A percentile compares a stretch with the other conserved stretches of the same genome.
phyloP scores from a whole-genome alignment of 2,113 vertebrate species.

The Brevimyrus niger region DNA sequence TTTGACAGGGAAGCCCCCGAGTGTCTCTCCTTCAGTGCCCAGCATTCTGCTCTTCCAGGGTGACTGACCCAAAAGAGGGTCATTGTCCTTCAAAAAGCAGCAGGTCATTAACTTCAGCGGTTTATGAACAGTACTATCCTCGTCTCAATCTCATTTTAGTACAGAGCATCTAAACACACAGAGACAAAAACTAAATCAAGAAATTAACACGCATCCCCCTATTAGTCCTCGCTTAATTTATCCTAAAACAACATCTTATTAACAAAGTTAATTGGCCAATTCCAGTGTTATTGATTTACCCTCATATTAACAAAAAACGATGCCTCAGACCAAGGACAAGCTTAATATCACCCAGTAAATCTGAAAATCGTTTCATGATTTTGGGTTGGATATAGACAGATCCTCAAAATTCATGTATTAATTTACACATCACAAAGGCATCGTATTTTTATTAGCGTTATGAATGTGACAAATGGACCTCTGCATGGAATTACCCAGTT shows the following conservation, averaged over 20 bases:
- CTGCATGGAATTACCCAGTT: neutral
- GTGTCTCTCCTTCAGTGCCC: conserved; percentile 81
- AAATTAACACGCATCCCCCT: neutral
- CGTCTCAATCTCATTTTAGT: neutral
- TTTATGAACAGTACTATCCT: neutral
- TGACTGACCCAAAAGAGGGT: conserved; percentile 85
- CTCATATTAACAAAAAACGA: neutral
- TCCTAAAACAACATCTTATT: neutral
- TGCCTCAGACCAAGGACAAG: neutral
- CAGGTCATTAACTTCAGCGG: too few species aligned
- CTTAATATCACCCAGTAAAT: neutral
- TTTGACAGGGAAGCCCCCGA: conserved; percentile 96
- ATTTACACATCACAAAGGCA: neutral
- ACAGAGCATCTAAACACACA: neutral
- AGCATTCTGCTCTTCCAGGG: conserved; percentile 87
- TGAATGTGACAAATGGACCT: neutral
- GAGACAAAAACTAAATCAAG: neutral
- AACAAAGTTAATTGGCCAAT: neutral
- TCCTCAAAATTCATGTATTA: neutral
- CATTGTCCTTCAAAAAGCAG: conserved; percentile 69
- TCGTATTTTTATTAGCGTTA: neutral
- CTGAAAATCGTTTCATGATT: neutral
- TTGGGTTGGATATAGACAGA: neutral
- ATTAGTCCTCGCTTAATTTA: neutral
- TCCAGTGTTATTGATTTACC: neutral